Evolutionary conservation across 2,113 vertebrate species (phyloP), one percentile per base, ranked within the genome.

Genomic region (Probosciger aterrimus): DNA sequence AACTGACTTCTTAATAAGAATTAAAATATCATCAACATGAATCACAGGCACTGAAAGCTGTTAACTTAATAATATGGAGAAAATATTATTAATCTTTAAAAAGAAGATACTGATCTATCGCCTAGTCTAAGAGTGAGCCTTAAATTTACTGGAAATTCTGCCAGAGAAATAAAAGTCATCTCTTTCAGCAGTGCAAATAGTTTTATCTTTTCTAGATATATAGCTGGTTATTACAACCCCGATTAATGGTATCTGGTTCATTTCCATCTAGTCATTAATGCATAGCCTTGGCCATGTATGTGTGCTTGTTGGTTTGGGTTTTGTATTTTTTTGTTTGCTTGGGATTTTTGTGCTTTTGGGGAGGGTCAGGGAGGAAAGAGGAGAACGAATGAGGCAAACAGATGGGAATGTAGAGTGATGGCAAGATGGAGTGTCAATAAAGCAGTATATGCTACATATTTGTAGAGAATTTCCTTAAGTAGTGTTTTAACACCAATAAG

Each of bases 11-110:
- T 97, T 96, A 97, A 96, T 86, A 90, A 71, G 83, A 96, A 97
- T 95, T 96, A 96, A 97, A 97, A 97, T 96, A 97, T 91, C 96
- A 97, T 95, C 90, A 43, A 76, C 39, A 91, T 96, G 92, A 97
- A 96, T 97, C 93, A 97, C 52, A 94, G 82, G 62, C 89, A 77
- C 53, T 60, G 84, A 97, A 97, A 96, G 31, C 86, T 96, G 95
- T 96, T 96, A 95, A 93, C 60, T 96, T 96, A 95, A 93, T 96
- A 97, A 97, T 85, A 95, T 76, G 64, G 95, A 85, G 60, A 97
- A 96, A 95, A 94, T 88, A 82, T 35, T 88, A 93, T 91, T 96
- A 95, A 92, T 97, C 89, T 96, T 95, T 81, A 90, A 90, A 92
- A 96, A 91, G 96, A 80, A 67, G 9, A 93, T 96, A 93, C 76